Evolutionary conservation across 2,888 invertebrate genomes (phyloP).

Genomic region (Tipula lateralis): DNA sequence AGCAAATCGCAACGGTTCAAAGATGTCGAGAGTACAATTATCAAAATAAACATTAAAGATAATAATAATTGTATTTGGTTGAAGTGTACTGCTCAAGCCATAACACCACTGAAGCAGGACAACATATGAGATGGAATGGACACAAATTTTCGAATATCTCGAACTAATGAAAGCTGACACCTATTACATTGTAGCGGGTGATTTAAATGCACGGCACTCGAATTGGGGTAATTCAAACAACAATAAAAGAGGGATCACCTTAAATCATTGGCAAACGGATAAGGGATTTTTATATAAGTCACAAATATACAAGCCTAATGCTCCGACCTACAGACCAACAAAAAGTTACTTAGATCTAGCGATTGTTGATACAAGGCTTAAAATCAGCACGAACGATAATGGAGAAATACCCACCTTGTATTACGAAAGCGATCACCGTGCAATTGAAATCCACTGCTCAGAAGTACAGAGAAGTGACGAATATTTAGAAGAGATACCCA

Average conservation of each 20-base stretch:
- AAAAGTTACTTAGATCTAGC: neutral
- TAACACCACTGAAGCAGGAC: neutral
- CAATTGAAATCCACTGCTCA: neutral
- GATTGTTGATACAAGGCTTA: neutral
- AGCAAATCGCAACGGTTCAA: neutral
- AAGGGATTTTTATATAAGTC: neutral
- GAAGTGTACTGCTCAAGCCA: neutral
- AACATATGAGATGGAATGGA: neutral
- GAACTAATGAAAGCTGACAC: neutral
- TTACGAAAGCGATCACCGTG: neutral
- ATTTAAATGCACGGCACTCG: neutral
- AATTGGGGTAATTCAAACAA: neutral
- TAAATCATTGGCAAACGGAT: neutral
- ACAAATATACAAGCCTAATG: neutral
- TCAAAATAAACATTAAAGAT: neutral
- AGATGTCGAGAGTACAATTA: neutral
- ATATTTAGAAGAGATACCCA: neutral
- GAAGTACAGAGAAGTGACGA: neutral
- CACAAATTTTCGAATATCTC: neutral
- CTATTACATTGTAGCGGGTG: neutral
- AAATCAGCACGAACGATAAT: neutral
- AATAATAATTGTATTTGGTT: neutral
- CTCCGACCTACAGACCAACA: neutral
- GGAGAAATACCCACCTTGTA: neutral
- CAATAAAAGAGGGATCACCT: neutral